Base-by-base conservation (phyloP, 2,797 vertebrate genomes). In the Xiphophorus birchmanni region DNA sequence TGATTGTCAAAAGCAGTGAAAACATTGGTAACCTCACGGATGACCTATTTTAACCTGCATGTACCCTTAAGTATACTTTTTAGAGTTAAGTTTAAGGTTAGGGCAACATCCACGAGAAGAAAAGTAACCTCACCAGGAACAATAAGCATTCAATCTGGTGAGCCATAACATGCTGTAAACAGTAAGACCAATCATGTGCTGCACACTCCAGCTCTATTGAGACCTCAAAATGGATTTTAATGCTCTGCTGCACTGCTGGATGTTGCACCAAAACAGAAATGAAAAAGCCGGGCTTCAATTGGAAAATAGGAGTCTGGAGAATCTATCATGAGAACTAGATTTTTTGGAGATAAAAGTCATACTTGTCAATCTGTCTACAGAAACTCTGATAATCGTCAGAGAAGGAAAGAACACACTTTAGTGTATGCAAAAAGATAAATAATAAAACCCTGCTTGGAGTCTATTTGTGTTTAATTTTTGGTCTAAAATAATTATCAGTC, bases 171-270 rank as follows among this genome's bases (percentile, higher is more conserved):
- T 71, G 65, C 26, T 69, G 63, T 52, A 77, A 52, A 77, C 32
- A 37, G 63, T n/a, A 26, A 77, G 47, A 50, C 45, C 63, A 69
- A 71, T 52, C 47, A 69, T 54, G 26, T 29, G 63, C 32, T 56
- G 52, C 74, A 75, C 52, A n/a, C 37, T 71, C 47, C 63, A 77
- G 63, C 65, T 72, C 35, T 54, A 78, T 21, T 26, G 35, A 67
- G 44, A 69, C 48, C 65, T 42, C 37, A 52, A 56, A 78, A 69
- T 78, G 65, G 76, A 71, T 78, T 78, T 78, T 78, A 76, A 63
- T 76, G 75, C 56, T 60, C 75, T 76, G 50, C 18, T 75, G 52
- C 52, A 75, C n/a, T 45, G 52, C 52, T 79, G 69, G 35, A 44
- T n/a, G 74, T 75, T 75, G 40, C 26, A 60, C 13, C 26, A 9